phyloP scores from a whole-genome alignment of 2,888 invertebrate genomes.

The Caenorhabditis becei region DNA sequence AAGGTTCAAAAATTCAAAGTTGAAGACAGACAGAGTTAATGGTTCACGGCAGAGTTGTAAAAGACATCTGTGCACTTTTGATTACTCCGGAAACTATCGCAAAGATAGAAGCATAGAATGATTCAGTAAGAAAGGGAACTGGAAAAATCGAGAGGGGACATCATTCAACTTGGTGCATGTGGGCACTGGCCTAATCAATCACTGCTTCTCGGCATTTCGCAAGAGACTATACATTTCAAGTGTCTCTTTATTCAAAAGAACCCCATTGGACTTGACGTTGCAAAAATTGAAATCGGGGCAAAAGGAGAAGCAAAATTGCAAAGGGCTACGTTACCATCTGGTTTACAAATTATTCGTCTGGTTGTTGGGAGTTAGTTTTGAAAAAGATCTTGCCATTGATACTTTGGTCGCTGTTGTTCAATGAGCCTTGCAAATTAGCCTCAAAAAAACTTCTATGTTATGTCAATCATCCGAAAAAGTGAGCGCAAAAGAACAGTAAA shows the following conservation, averaged over 20 bases:
- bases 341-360: background rate
- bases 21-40: background rate
- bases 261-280: background rate
- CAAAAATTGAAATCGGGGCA: no score
- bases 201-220: slow-evolving; percentile 1
- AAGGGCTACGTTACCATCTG: no score
- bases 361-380: background rate
- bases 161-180: background rate
- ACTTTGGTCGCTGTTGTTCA: background rate
- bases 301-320: no score
- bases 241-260: background rate
- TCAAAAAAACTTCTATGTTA: no score
- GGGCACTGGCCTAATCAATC: background rate
- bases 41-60: background rate
- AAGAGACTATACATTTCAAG: background rate
- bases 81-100: no score
- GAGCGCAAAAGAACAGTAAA: no score
- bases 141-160: background rate
- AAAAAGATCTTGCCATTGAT: background rate
- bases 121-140: background rate
- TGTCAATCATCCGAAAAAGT: no score
- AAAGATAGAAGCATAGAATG: no score
- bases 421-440: background rate
- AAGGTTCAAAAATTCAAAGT: background rate
- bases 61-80: background rate